These are phyloP conservation scores for Palaemon carinicauda DNA, from an alignment of 1,140 invertebrate genomes.

Conservation along the genomic window DNA sequence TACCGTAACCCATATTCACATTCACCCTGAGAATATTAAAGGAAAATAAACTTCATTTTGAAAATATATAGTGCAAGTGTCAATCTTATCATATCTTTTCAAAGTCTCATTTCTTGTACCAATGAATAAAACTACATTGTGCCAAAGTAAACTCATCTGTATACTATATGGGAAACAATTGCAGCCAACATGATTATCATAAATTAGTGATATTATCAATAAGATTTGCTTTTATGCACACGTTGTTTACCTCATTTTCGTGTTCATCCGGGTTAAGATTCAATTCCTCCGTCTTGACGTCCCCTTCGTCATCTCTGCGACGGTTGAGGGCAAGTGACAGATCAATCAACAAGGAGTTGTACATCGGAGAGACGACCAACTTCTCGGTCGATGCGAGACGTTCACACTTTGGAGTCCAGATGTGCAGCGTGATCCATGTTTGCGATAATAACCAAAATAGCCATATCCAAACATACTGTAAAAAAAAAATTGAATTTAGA, in stretches of 20 bases:
- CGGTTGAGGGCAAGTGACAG: conserved; percentile 96
- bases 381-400: conserved; percentile 95
- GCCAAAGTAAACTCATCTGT: too few species aligned
- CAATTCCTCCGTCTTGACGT: conserved; percentile 83
- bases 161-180: too few species aligned
- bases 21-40: too few species aligned
- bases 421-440: conserved; percentile 94
- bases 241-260: conserved; percentile 70
- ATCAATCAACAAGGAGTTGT: conserved; percentile 90
- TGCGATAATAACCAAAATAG: conserved; percentile 92
- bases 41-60: too few species aligned
- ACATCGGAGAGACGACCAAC: conserved; percentile 95
- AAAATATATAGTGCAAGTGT: too few species aligned
- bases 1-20: too few species aligned
- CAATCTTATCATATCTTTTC: too few species aligned
- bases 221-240: too few species aligned
- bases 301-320: conserved; percentile 89
- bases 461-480: conserved; percentile 88
- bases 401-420: conserved; percentile 97
- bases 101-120: too few species aligned
- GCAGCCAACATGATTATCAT: too few species aligned
- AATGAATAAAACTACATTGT: too few species aligned
- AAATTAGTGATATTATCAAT: too few species aligned
- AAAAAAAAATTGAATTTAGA: background rate
- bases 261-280: conserved; percentile 74